These are phyloP conservation scores for Cephus sareptanus DNA, from an alignment of 2,888 invertebrate genomes.

Conservation along the genomic window DNA sequence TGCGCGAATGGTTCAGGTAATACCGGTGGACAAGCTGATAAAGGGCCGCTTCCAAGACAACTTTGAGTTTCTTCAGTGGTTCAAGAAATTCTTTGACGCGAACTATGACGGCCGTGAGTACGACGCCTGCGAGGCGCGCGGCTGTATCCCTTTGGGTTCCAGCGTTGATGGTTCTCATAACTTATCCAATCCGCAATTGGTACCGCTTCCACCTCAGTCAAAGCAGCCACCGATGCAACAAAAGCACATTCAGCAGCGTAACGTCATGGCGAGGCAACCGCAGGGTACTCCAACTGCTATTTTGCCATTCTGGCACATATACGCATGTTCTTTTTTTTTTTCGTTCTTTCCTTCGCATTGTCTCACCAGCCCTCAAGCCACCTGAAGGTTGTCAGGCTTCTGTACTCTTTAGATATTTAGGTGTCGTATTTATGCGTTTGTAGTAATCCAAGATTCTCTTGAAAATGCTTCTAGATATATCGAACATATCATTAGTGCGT, in stretches of 20 bases:
- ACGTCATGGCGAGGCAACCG: conserved; percentile 54
- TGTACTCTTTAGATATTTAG: background rate
- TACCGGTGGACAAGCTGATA: conserved; percentile 98
- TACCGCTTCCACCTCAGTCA: conserved; percentile 64
- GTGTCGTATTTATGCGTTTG: background rate
- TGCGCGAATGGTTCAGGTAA: conserved; percentile 78
- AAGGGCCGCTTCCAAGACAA: conserved; percentile 99
- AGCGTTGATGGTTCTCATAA: conserved; percentile 69
- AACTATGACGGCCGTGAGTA: conserved; percentile 99
- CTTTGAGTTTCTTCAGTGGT: conserved; percentile 99
- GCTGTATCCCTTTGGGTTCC: conserved; percentile 83
- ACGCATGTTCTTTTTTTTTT: background rate
- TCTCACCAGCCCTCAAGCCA: background rate
- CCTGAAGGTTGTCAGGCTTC: background rate
- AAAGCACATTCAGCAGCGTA: conserved; percentile 60
- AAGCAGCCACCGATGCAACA: conserved; percentile 54
- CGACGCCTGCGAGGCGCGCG: conserved; percentile 89
- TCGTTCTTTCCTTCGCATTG: background rate
- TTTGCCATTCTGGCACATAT: conserved; percentile 8
- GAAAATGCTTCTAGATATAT: background rate
- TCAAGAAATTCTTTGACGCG: conserved; percentile 99
- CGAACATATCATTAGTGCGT: background rate
- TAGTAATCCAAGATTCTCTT: background rate
- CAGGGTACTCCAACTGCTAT: conserved; percentile 53
- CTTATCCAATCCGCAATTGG: conserved; percentile 65